Evolutionary conservation across 1,140 invertebrate genomes (phyloP).

Genomic region (Zaprionus inermis): DNA sequence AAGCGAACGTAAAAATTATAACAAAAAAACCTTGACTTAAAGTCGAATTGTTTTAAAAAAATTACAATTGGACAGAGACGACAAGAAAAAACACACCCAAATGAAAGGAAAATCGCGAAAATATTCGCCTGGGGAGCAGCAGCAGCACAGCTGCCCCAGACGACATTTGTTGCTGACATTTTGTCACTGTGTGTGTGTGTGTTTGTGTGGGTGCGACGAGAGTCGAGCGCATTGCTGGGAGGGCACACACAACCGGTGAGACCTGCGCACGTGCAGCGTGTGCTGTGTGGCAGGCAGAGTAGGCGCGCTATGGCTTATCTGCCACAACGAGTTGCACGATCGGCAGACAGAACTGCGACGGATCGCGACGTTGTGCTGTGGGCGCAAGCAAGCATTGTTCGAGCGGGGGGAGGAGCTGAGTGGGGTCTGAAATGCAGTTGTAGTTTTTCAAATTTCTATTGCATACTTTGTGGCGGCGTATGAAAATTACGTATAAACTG

Average conservation of each 20-base stretch:
- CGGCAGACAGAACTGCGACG: slow-evolving; percentile 44
- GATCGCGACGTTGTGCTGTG: slow-evolving; percentile 18
- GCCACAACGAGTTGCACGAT: slow-evolving; percentile 72
- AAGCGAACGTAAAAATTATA: slow-evolving; percentile 8
- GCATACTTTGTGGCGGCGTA: slow-evolving; percentile 52
- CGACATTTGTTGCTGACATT: slow-evolving; percentile 59
- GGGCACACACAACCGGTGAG: slow-evolving; percentile 15
- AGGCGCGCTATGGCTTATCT: slow-evolving; percentile 52
- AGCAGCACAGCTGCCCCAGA: slow-evolving; percentile 4
- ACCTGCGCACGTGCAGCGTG: slow-evolving; percentile 51
- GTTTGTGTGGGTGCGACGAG: slow-evolving; percentile 40
- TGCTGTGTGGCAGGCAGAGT: slow-evolving; percentile 12
- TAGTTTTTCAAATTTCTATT: not conserved
- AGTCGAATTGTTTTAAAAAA: slow-evolving; percentile 72
- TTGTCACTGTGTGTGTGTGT: slow-evolving; percentile 19
- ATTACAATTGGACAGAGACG: slow-evolving; percentile 52
- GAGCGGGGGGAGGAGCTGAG: not conserved
- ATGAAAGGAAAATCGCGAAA: slow-evolving; percentile 49
- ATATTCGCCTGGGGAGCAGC: slow-evolving; percentile 35
- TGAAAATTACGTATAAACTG: not conserved
- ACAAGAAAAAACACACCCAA: slow-evolving; percentile 52
- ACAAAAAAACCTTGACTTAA: slow-evolving; percentile 26
- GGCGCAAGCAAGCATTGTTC: slow-evolving; percentile 12
- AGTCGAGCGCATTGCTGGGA: slow-evolving; percentile 34
- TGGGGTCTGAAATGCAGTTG: not conserved